Evolutionary conservation across 1,140 invertebrate species (phyloP), one percentile per base, ranked within the genome.

Genomic region (Drosophila parvula): DNA sequence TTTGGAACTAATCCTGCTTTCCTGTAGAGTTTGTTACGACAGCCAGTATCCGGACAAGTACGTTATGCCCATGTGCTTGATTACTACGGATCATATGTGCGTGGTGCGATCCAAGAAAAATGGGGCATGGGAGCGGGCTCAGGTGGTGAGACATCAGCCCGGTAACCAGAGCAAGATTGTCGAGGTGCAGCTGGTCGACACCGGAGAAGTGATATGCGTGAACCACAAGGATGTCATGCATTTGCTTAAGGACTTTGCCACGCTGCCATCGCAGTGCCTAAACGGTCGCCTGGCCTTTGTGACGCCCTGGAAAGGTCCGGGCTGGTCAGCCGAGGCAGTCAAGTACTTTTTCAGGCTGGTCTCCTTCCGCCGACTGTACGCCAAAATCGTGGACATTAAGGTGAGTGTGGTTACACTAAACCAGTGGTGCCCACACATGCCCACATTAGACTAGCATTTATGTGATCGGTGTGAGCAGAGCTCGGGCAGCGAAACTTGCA

Each of bases 111-210:
- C 38, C 3, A 22, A 1, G n/a, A 32, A n/a, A 8, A 36, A 16
- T 18, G 12, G 12, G 3, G 11, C 10, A 1, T 92, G 90, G 90
- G 74, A 90, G 43, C 80, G 91, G 8, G 90, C 73, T 10, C 38
- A 70, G 51, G 68, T 92, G 0, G 10, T 91, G 0, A 51, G 38
- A 5, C 32, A 74, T 10, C 55, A 64, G 27, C 41, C 73, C 4
- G 64, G 43, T 3, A 62, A 40, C 8, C 6, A 0, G 3, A 16
- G 9, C 3, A 77, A 41, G 10, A 62, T 57, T 0, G 44, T 86
- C 41, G 69, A 83, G 44, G 88, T 91, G 9, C 32, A 62, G 27
- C 70, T 84, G 27, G 38, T 91, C 5, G 90, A 91, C 57, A 88
- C 78, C 18, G 90, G 90, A 8, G 68, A 73, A 10, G 44, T 84